phyloP scores from a whole-genome alignment of 2,113 vertebrate species.

The Toxostoma redivivum region DNA sequence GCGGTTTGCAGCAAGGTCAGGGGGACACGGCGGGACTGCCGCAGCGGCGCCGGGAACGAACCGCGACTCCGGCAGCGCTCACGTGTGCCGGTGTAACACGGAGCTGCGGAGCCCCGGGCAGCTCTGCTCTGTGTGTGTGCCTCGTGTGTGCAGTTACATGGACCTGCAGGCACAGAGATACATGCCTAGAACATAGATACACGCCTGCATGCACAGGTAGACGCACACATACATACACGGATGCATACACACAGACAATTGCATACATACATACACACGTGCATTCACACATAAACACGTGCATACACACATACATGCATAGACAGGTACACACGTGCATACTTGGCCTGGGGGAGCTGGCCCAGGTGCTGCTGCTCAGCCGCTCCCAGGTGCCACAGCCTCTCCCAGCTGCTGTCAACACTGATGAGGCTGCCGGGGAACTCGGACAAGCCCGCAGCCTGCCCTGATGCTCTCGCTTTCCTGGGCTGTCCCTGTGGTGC shows the following conservation, averaged over 20 bases:
- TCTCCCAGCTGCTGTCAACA: not conserved
- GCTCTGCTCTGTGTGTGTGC: not conserved
- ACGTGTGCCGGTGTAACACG: not conserved
- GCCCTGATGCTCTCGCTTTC: accelerated
- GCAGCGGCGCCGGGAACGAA: not conserved
- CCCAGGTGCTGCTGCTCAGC: not conserved
- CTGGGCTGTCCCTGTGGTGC: accelerated
- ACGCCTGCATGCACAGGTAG: not conserved
- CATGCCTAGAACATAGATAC: too few species aligned
- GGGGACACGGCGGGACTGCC: not conserved
- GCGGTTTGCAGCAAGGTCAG: not conserved
- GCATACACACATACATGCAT: too few species aligned
- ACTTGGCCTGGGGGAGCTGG: not conserved
- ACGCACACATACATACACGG: too few species aligned
- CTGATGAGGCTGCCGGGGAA: not conserved
- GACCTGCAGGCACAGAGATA: too few species aligned
- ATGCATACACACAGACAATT: not conserved
- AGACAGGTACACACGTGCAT: accelerated
- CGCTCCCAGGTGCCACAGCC: not conserved
- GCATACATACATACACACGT: too few species aligned
- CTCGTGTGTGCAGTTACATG: not conserved
- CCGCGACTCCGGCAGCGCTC: not conserved
- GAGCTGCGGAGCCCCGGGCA: not conserved
- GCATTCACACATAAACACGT: not conserved
- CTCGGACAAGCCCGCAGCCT: not conserved